Conservation (phyloP, 64 coral and sea anemone genomes). For the Actinia equina region DNA sequence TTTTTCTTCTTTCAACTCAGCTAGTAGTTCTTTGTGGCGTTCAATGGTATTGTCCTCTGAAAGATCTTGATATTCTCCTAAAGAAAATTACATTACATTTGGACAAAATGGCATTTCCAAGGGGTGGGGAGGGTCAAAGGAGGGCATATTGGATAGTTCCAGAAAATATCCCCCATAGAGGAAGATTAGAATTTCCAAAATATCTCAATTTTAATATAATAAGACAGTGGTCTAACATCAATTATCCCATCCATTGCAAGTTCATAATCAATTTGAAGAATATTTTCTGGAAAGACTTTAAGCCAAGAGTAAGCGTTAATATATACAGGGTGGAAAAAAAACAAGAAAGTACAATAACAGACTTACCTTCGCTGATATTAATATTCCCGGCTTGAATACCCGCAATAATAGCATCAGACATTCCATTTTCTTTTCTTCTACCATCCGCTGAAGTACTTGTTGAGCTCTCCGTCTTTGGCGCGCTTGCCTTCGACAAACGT, state of each 20-base stretch:
- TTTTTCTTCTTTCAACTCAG: conserved; percentile 93
- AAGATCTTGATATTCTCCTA: conserved; percentile 90
- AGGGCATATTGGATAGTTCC: not conserved
- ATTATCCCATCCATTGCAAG: too few species aligned
- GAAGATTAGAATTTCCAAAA: too few species aligned
- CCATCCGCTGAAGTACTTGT: conserved; percentile 27
- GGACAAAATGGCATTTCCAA: not conserved
- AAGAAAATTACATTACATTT: not conserved
- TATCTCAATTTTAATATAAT: too few species aligned
- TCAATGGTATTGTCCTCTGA: conserved; percentile 84
- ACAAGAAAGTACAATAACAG: not conserved
- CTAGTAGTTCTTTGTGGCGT: conserved; percentile 89
- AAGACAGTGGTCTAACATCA: too few species aligned
- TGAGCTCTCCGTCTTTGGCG: conserved; percentile 36
- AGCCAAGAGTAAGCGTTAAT: too few species aligned
- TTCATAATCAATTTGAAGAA: too few species aligned
- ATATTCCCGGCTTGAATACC: conserved; percentile 98
- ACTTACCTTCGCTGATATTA: conserved; percentile 89
- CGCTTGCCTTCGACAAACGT: conserved; percentile 46
- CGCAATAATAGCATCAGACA: conserved; percentile 60
- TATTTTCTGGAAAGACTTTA: too few species aligned
- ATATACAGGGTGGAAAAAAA: too few species aligned
- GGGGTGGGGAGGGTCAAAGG: not conserved
- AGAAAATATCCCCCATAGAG: too few species aligned
- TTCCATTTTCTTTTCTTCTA: conserved; percentile 39